Base-by-base conservation (phyloP, 1,140 invertebrate species). In the Kradibia gibbosae region DNA sequence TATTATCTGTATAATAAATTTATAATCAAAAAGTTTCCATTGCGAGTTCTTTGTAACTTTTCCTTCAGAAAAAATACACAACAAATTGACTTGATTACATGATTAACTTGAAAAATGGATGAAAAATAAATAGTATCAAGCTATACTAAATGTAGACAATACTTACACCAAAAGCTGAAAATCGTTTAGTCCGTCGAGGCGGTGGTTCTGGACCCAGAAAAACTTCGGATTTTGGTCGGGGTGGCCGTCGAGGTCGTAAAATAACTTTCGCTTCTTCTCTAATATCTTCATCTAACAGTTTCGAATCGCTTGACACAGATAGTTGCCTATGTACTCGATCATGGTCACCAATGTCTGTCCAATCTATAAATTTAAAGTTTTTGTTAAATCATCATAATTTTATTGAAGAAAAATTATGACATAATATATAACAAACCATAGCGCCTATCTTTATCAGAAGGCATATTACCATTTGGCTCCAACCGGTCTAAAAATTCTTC, bases 101-200 rank as follows among this genome's bases (percentile, higher is more conserved):
- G n/a, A n/a, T n/a, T n/a, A n/a, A n/a, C n/a, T n/a, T n/a, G n/a
- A n/a, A n/a, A n/a, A n/a, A n/a, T n/a, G n/a, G n/a, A n/a, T n/a
- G n/a, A n/a, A n/a, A n/a, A n/a, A n/a, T n/a, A n/a, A n/a, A n/a
- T n/a, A n/a, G n/a, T n/a, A n/a, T n/a, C n/a, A n/a, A n/a, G n/a
- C n/a, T n/a, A n/a, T n/a, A n/a, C n/a, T n/a, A n/a, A n/a, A n/a
- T n/a, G n/a, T n/a, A n/a, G n/a, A n/a, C n/a, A 17, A 20, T 80
- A 94, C 95, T 95, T 92, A 97, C 96, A 93, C 96, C 96, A 92
- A 97, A 98, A 86, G 96, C 96, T 86, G 96, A 97, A 92, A 96
- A 97, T 90, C 96, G 93, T 92, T 97, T 97, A 84, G 95, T 96
- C 90, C 95, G 93, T 91, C 94, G 92, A 86, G 93, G 93, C 87